Percentiles rank a stretch among this genome's conserved stretches.
phyloP scores from a whole-genome alignment of 2,113 vertebrate genomes.

The Strigops habroptila region DNA sequence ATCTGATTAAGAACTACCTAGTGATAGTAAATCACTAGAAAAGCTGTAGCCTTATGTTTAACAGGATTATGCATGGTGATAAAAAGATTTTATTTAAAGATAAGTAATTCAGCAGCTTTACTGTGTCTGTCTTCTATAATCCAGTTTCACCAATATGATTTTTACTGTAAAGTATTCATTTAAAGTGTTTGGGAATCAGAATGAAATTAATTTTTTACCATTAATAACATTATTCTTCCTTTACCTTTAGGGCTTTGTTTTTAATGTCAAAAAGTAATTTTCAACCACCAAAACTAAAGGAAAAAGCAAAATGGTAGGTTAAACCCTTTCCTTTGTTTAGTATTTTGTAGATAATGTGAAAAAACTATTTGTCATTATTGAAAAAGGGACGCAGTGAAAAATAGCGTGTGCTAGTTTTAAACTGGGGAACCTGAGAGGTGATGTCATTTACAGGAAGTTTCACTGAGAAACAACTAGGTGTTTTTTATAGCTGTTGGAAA shows the following conservation, averaged over 20 bases:
- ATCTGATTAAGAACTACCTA: not conserved
- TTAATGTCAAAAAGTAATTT: slow-evolving; percentile 98
- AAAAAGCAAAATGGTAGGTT: slow-evolving; percentile 95
- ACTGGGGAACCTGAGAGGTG: not conserved
- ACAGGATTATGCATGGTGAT: not conserved
- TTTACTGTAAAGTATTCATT: not conserved
- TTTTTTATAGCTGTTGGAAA: not conserved
- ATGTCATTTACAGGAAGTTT: not conserved
- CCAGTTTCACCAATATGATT: not conserved
- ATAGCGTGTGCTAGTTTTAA: not conserved
- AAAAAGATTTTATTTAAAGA: not conserved
- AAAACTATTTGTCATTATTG: not conserved
- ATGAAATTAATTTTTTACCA: not conserved
- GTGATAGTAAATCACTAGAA: not conserved
- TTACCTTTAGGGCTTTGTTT: slow-evolving; percentile 87
- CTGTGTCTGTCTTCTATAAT: not conserved
- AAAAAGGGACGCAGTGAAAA: not conserved
- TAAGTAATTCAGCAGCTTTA: not conserved
- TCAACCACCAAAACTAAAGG: slow-evolving; percentile 96
- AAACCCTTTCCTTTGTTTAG: not conserved
- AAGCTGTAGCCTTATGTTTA: not conserved
- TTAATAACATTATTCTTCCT: slow-evolving; percentile 5
- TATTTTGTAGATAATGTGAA: not conserved
- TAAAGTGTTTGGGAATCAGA: not conserved
- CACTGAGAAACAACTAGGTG: not conserved